These are phyloP conservation scores for Labrus mixtus DNA, from an alignment of 2,113 vertebrate species.

Conservation along the genomic window DNA sequence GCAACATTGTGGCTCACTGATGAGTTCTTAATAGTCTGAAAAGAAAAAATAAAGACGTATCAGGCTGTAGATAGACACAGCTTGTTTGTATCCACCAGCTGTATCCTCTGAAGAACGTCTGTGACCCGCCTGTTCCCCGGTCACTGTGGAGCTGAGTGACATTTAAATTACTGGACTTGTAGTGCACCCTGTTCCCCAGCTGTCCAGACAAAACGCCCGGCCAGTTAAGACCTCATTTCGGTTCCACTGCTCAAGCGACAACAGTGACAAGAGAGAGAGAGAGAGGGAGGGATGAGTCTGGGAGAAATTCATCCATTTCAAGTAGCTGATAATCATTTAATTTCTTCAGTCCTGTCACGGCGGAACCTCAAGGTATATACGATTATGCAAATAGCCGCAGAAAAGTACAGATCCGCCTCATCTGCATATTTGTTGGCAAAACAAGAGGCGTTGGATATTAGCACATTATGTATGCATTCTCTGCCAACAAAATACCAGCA, in stretches of 20 bases:
- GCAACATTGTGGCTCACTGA: not conserved
- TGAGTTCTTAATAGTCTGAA: not conserved
- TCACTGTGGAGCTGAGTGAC: not conserved
- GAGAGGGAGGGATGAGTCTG: not conserved
- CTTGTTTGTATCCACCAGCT: not conserved
- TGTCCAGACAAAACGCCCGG: not conserved
- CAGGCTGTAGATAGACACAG: not conserved
- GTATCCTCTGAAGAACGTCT: not conserved
- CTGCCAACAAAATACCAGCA: constrained; percentile 51
- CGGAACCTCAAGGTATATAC: constrained; percentile 17
- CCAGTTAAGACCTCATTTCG: not conserved
- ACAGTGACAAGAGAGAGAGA: constrained; percentile 3
- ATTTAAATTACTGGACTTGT: constrained; percentile 11
- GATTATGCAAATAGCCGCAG: constrained; percentile 63
- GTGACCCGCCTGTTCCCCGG: not conserved
- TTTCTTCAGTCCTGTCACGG: constrained; percentile 12
- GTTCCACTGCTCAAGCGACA: constrained; percentile 3
- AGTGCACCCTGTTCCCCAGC: not conserved
- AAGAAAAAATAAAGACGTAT: not conserved
- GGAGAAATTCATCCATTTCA: constrained; percentile 33
- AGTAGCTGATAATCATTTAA: constrained; percentile 47
- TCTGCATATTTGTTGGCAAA: constrained; percentile 68
- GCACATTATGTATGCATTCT: constrained; percentile 47
- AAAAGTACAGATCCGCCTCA: constrained; percentile 47
- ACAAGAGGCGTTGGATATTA: constrained; percentile 48